Conservation (phyloP, 2,888 invertebrate genomes). For the Eurytoma californica region DNA sequence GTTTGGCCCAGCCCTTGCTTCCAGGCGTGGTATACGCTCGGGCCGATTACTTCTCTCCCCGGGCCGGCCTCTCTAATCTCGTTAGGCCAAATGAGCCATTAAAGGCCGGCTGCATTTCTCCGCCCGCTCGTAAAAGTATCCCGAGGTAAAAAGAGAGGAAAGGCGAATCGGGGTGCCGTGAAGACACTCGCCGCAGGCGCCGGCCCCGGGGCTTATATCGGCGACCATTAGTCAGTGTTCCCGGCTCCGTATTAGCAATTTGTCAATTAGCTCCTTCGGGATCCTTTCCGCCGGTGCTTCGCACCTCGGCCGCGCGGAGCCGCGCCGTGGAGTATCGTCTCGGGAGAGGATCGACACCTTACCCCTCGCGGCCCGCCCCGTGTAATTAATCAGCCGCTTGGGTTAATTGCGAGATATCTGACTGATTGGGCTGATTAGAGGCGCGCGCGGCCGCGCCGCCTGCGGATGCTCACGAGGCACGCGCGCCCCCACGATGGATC, state of each 20-base stretch:
- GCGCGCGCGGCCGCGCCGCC: too few species aligned
- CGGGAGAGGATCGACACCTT: not conserved
- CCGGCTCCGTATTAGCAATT: conserved; percentile 60
- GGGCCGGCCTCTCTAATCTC: conserved; percentile 39
- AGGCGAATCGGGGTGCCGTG: not conserved
- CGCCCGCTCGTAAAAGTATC: not conserved
- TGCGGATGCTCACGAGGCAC: not conserved
- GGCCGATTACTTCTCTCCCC: conserved; percentile 35
- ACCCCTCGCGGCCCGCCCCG: not conserved
- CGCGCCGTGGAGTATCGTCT: not conserved
- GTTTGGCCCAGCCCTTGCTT: not conserved
- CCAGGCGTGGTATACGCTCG: not conserved
- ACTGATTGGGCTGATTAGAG: conserved; percentile 37
- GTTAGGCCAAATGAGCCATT: conserved; percentile 51
- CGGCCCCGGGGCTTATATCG: conserved; percentile 34
- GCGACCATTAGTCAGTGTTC: conserved; percentile 49
- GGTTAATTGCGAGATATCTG: conserved; percentile 39
- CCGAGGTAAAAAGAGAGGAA: not conserved
- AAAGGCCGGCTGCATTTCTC: conserved; percentile 26
- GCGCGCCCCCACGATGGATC: not conserved
- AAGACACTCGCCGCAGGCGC: not conserved
- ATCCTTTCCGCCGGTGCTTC: not conserved
- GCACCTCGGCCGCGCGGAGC: conserved; percentile 4
- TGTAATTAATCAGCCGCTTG: conserved; percentile 33
- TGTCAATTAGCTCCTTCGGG: conserved; percentile 60